Evolutionary conservation across 1,140 invertebrate genomes (phyloP).

Genomic region (Centruroides sculpturatus): DNA sequence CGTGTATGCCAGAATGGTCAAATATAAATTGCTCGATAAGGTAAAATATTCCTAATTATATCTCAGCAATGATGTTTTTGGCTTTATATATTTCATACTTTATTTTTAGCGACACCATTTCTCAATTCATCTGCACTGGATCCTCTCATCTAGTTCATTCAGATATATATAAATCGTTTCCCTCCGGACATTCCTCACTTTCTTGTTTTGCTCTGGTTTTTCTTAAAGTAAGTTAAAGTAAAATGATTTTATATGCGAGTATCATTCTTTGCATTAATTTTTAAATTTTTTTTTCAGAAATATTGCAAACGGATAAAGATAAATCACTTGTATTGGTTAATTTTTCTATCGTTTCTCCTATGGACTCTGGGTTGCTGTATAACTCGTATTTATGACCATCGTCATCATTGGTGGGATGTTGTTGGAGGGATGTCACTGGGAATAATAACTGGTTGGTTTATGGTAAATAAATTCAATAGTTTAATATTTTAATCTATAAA

Average conservation of each 20-base stretch:
- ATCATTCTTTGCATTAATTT: too few species aligned
- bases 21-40: constrained; percentile 11
- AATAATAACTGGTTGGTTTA: constrained; percentile 9
- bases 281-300: too few species aligned
- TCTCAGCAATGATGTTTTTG: not conserved
- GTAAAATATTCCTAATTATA: not conserved
- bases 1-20: constrained; percentile 12
- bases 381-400: constrained; percentile 81
- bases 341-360: too few species aligned
- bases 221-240: constrained; percentile 44
- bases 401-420: constrained; percentile 90
- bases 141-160: constrained; percentile 34
- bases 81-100: constrained; percentile 1
- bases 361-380: constrained; percentile 45
- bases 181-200: constrained; percentile 58
- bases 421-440: constrained; percentile 48
- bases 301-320: too few species aligned
- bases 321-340: too few species aligned
- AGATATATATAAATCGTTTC: constrained; percentile 57
- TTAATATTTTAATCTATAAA: too few species aligned
- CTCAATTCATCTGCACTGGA: constrained; percentile 43
- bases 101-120: constrained; percentile 25
- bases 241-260: too few species aligned
- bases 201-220: constrained; percentile 48
- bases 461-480: too few species aligned